A percentile compares a stretch with the other conserved stretches of the same genome.
Evolutionary conservation across 92 coral and sea anemone genomes (phyloP).

Genomic region (Paragorgia papillata): DNA sequence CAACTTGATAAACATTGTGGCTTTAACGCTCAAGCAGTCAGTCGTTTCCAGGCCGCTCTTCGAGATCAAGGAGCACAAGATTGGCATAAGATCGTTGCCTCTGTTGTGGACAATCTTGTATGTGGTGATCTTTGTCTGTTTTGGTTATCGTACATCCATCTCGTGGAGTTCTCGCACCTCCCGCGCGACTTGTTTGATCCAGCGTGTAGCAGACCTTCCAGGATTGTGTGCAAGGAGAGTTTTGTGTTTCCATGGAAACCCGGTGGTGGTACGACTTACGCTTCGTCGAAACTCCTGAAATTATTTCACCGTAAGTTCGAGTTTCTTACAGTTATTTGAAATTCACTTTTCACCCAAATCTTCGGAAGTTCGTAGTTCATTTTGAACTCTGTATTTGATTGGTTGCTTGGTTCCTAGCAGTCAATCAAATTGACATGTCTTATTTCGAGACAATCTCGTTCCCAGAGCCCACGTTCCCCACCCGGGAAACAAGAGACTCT

Average conservation of each 20-base stretch:
- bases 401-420: too few relatives aligned
- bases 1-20: conserved; percentile 81
- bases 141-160: conserved; percentile 91
- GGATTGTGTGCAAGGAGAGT: conserved; percentile 80
- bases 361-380: too few relatives aligned
- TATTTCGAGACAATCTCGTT: too few relatives aligned
- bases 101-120: conserved; percentile 52
- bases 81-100: conserved; percentile 33
- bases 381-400: too few relatives aligned
- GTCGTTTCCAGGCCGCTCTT: conserved; percentile 64
- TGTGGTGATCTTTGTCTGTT: conserved; percentile 69
- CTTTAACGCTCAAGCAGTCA: conserved; percentile 60
- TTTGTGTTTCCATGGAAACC: conserved; percentile 98
- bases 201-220: conserved; percentile 67
- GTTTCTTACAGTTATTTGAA: not conserved
- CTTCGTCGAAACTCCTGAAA: conserved; percentile 68
- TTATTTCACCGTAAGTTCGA: conserved; percentile 76
- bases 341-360: too few relatives aligned
- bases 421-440: too few relatives aligned
- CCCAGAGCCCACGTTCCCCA: too few relatives aligned
- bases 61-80: conserved; percentile 43
- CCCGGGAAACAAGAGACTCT: too few relatives aligned
- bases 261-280: conserved; percentile 71
- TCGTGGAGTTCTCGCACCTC: conserved; percentile 89
- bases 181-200: conserved; percentile 85